A percentile compares a stretch with the other conserved stretches of the same genome.
Conservation (phyloP, 2,113 vertebrate genomes). For the Psammodynastes pulverulentus region DNA sequence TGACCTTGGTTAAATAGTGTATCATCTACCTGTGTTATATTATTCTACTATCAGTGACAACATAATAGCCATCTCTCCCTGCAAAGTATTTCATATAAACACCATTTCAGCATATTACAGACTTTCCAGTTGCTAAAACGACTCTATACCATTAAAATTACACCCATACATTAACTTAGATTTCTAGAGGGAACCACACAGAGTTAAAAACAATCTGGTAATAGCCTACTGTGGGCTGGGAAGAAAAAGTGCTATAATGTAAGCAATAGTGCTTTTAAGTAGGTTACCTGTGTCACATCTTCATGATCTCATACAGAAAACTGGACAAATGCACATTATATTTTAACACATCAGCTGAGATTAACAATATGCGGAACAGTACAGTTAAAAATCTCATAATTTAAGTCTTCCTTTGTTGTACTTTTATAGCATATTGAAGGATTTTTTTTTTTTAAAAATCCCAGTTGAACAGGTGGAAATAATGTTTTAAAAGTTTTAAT, state of each 20-base stretch:
- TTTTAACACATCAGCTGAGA: neutral
- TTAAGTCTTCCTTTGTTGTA: neutral
- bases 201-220: neutral
- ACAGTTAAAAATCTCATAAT: slow-evolving; percentile 6
- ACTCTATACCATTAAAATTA: slow-evolving; percentile 8
- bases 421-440: neutral
- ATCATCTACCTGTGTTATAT: slow-evolving; percentile 5
- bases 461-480: neutral
- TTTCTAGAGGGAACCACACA: slow-evolving; percentile 24
- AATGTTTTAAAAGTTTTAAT: neutral
- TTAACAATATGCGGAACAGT: neutral
- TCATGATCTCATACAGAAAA: neutral
- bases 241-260: neutral
- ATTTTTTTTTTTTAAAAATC: neutral
- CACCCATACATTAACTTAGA: slow-evolving; percentile 16
- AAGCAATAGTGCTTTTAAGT: neutral
- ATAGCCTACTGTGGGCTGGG: neutral
- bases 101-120: neutral
- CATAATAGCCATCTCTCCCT: slow-evolving; percentile 1
- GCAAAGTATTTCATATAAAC: slow-evolving; percentile 28
- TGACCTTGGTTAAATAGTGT: slow-evolving; percentile 18
- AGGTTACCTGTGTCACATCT: slow-evolving; percentile 6
- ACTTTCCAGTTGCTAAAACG: slow-evolving; percentile 4
- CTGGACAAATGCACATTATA: slow-evolving; percentile 4
- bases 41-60: slow-evolving; percentile 3